Base-by-base conservation (phyloP, 2,113 vertebrate genomes). In the Pagrus major region DNA sequence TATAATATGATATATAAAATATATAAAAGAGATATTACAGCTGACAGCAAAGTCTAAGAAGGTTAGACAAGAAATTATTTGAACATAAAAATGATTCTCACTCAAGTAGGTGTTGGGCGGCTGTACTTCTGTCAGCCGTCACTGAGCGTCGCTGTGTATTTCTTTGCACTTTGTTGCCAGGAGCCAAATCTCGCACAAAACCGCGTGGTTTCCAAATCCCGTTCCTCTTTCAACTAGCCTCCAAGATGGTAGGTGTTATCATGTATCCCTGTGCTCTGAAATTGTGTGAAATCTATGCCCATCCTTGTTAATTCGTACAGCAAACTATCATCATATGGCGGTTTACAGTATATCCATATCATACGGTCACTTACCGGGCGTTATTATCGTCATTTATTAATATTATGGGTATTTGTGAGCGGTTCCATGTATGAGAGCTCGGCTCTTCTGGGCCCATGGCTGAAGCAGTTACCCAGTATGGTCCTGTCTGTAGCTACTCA, bases 181-280 rank as follows among this genome's bases (percentile, higher is more conserved):
- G 0, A 10, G 0, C 12, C 59, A 91, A 90, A 41, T 94, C 93
- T 90, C 92, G 91, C 89, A 86, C 87, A 93, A 92, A 93, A 72
- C 67, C 94, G 94, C 92, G 94, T 78, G 89, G 75, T 37, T 89
- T 91, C 6, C 37, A 54, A 35, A 47, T 83, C 71, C 15, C 72
- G 86, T 87, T 92, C 93, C 93, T 95, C 92, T 95, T 93, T 92
- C 80, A 85, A 77, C 89, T 83, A 70, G 16, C 88, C 86, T 91
- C 89, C 80, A 93, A 94, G 88, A 96, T 96, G 94, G 94, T 95
- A 94, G 89, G 95, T 95, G 54, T 14, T 27, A 21, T 6, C 44
- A 31, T 8, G 69, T 10, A 41, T 16, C 16, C 23, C n/a, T 71
- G 76, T 71, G 49, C 46, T 0, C 0, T 9, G 8, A 52, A 59